Percentiles rank a stretch among this genome's conserved stretches.
Conservation (phyloP, 2,113 vertebrate genomes). For the Dicentrarchus labrax region DNA sequence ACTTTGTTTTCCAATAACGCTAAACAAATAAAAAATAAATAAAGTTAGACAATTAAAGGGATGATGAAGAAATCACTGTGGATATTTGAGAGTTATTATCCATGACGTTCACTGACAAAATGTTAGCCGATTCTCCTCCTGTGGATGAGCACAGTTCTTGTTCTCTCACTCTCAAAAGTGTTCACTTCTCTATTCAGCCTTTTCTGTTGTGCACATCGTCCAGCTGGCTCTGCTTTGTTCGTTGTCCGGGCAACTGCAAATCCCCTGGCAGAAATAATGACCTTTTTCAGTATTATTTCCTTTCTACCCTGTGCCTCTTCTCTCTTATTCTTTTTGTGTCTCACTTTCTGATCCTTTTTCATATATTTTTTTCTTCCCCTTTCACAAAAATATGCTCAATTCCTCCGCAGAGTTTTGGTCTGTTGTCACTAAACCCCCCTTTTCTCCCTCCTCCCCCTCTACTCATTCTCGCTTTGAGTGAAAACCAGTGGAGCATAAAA, state of each 20-base stretch:
- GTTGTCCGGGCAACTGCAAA: constrained; percentile 83
- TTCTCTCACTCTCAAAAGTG: constrained; percentile 47
- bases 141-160: constrained; percentile 36
- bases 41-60: constrained; percentile 17
- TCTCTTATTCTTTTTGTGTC: constrained; percentile 37
- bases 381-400: constrained; percentile 34
- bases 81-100: constrained; percentile 28
- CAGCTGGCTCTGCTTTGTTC: constrained; percentile 79
- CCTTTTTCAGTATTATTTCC: constrained; percentile 79
- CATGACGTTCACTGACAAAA: neutral
- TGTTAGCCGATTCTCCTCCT: constrained; percentile 22
- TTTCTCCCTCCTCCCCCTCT: constrained; percentile 19
- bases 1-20: constrained; percentile 25
- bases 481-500: constrained; percentile 76
- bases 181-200: constrained; percentile 57
- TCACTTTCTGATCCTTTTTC: constrained; percentile 39
- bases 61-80: constrained; percentile 10
- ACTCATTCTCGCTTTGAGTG: constrained; percentile 64
- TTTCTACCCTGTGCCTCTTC: constrained; percentile 35
- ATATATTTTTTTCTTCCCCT: constrained; percentile 4
- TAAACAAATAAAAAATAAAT: neutral
- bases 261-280: constrained; percentile 79
- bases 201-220: constrained; percentile 64
- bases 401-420: constrained; percentile 44
- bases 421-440: constrained; percentile 50